Evolutionary conservation across 2,113 vertebrate genomes (phyloP), one percentile per base, ranked within the genome.

Genomic region (Corythornis vintsioides): DNA sequence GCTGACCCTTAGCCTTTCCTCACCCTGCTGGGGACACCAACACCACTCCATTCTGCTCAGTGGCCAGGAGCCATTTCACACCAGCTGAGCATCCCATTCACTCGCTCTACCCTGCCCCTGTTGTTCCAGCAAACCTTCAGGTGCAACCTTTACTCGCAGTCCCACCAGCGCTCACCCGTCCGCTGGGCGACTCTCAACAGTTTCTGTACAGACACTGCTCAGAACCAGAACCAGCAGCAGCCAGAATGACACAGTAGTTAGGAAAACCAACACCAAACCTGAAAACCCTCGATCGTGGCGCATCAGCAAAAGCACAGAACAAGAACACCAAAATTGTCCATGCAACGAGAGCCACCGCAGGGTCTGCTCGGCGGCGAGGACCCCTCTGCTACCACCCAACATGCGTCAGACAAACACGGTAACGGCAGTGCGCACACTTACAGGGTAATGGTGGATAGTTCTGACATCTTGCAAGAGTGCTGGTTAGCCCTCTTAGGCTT

Each of bases 391-490:
- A 63, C 91, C 26, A 90, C 50, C 84, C 76, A 82, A 86, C 98
- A 98, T 97, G 98, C 98, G 81, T 82, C 94, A 94, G 16, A 97
- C 93, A 87, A 96, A 96, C 96, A 97, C 93, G 95, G 90, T 86
- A 96, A 94, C 95, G 76, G 97, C 96, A 87, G 92, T 96, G 97
- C 95, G 91, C 98, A 98, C 98, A 99, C 99, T 99, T 99, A 99
- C 99, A 99, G 98, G 96, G 99, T 99, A 98, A 99, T 99, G 98
- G 98, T 97, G 97, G 99, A 99, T 98, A 99, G 99, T 98, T 99
- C 99, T 99, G 99, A 99, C 98, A 99, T 99, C 99, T 98, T 99
- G 99, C 99, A 99, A 98, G 99, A 98, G 98, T 99, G 99, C 98
- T 99, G 99, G 97, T 98, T 98, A 98, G 98, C 98, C 98, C 99